Evolutionary conservation across 2,113 vertebrate genomes (phyloP).

Genomic region (Suricata suricatta): DNA sequence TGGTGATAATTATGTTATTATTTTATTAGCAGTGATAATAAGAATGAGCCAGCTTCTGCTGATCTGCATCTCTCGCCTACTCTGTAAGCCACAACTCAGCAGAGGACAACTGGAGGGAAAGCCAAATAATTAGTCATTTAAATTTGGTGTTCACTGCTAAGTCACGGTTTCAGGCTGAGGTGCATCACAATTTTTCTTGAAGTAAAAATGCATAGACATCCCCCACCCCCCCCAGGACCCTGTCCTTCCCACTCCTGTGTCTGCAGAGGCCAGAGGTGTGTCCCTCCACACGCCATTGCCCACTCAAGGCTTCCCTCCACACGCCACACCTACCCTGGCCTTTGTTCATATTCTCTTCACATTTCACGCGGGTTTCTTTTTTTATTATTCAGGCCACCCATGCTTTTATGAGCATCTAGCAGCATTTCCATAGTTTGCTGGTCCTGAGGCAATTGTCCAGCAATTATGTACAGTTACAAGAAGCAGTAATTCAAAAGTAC

Average conservation of each 20-base stretch:
- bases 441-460: conserved; percentile 40
- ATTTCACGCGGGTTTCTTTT: not conserved
- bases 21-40: not conserved
- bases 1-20: not conserved
- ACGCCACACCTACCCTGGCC: not conserved
- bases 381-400: not conserved
- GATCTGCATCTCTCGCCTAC: no score
- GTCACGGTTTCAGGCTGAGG: not conserved
- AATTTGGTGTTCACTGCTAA: not conserved
- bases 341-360: not conserved
- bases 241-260: not conserved
- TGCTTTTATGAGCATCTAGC: not conserved
- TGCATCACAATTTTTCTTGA: not conserved
- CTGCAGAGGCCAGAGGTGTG: not conserved
- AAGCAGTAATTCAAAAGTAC: not conserved
- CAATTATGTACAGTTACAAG: conserved; percentile 32
- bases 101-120: not conserved
- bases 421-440: not conserved
- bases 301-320: not conserved
- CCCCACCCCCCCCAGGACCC: rapidly evolving
- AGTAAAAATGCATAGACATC: not conserved
- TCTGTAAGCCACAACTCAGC: not conserved
- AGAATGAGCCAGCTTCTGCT: not conserved
- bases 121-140: not conserved
- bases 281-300: not conserved